These are phyloP conservation scores for Tachyglossus aculeatus DNA, from an alignment of 2,797 vertebrate species.

Conservation along the genomic window DNA sequence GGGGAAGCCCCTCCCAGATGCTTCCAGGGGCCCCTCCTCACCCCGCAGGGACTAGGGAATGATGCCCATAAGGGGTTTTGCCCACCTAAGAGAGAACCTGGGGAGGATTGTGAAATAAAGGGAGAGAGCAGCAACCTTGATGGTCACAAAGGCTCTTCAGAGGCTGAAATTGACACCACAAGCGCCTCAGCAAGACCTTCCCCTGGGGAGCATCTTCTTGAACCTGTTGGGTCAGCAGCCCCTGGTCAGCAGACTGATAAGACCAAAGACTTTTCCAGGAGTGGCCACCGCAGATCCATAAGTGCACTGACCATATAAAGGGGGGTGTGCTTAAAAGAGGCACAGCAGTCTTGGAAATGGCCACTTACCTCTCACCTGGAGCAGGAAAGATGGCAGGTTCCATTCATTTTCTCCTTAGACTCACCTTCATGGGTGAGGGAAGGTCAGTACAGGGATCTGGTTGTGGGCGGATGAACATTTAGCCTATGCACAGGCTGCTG, in stretches of 20 bases:
- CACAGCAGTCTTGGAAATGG: too few species aligned
- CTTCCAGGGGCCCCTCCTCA: conserved; percentile 20
- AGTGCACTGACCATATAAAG: conserved; percentile 76
- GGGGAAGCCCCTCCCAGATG: conserved; percentile 7
- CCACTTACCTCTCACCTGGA: too few species aligned
- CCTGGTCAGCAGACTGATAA: conserved; percentile 7
- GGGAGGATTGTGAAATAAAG: background rate
- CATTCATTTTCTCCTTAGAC: too few species aligned
- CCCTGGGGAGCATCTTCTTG: conserved; percentile 19
- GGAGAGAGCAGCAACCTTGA: conserved; percentile 17
- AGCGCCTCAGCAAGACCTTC: conserved; percentile 18
- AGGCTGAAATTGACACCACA: conserved; percentile 11
- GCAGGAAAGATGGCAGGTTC: too few species aligned
- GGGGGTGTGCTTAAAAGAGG: too few species aligned
- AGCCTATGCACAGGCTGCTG: too few species aligned
- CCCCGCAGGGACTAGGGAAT: background rate
- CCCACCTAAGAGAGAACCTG: background rate
- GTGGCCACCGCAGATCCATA: conserved; percentile 73
- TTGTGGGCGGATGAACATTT: too few species aligned
- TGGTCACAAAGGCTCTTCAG: conserved; percentile 33
- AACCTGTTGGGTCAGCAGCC: background rate
- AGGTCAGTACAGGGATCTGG: too few species aligned
- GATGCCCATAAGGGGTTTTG: background rate
- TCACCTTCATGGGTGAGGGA: too few species aligned
- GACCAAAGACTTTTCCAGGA: background rate